Conservation (phyloP, 2,113 vertebrate species). For the Etheostoma cragini region DNA sequence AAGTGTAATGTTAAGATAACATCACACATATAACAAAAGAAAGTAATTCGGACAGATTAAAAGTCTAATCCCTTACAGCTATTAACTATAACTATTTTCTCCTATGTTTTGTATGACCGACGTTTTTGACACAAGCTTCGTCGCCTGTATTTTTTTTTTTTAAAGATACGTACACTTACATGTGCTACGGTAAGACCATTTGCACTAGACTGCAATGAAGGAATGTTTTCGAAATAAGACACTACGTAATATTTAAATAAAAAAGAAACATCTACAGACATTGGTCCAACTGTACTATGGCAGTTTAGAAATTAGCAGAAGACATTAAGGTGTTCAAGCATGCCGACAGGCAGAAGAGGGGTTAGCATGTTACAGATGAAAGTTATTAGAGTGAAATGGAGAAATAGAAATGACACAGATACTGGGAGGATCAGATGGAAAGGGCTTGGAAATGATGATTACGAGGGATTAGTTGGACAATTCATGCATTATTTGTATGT, state of each 20-base stretch:
- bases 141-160: constrained; percentile 53
- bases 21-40: constrained; percentile 43
- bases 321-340: constrained; percentile 65
- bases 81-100: constrained; percentile 55
- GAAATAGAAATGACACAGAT: constrained; percentile 40
- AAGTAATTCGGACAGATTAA: constrained; percentile 57
- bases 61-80: constrained; percentile 61
- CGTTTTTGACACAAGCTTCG: constrained; percentile 61
- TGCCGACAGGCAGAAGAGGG: constrained; percentile 58
- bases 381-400: constrained; percentile 30
- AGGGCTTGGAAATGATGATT: constrained; percentile 36
- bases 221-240: constrained; percentile 91
- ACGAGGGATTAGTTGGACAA: constrained; percentile 42
- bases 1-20: constrained; percentile 52
- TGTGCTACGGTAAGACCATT: constrained; percentile 83
- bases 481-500: constrained; percentile 62
- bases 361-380: constrained; percentile 24
- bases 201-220: constrained; percentile 86
- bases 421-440: constrained; percentile 24
- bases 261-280: constrained; percentile 84
- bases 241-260: constrained; percentile 81
- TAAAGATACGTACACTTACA: constrained; percentile 77
- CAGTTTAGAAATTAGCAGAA: constrained; percentile 80
- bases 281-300: constrained; percentile 86
- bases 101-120: constrained; percentile 62